Percentiles rank a stretch among this genome's conserved stretches.
Conservation (phyloP, 2,888 invertebrate species). For the Yponomeuta evonymella region DNA sequence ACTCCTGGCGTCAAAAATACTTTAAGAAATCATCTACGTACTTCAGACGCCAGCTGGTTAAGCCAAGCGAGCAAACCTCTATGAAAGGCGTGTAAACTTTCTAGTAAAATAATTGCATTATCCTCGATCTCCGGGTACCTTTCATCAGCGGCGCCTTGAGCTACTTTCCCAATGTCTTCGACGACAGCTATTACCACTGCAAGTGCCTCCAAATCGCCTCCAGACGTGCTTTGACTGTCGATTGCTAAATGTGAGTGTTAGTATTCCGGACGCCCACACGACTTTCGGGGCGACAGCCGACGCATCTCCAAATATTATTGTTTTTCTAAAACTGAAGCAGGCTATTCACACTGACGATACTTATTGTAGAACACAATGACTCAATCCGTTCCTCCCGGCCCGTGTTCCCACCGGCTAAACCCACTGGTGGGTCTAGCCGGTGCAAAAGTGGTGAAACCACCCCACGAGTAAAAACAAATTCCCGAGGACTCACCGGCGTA, state of each 20-base stretch:
- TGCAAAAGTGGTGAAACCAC: no score
- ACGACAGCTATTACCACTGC: not conserved
- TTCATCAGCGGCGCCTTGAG: slow-evolving; percentile 6
- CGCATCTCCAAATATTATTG: slow-evolving; percentile 19
- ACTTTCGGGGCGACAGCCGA: slow-evolving; percentile 16
- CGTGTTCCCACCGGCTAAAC: no score
- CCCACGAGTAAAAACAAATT: no score
- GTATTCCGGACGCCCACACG: slow-evolving; percentile 19
- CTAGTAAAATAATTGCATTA: not conserved
- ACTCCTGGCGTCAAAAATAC: no score
- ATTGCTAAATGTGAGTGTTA: slow-evolving; percentile 6
- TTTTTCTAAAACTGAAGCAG: slow-evolving; percentile 15
- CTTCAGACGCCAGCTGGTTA: no score
- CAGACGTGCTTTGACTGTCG: slow-evolving; percentile 15
- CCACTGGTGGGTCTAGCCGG: no score
- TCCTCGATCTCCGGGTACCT: not conserved
- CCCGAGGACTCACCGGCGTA: no score
- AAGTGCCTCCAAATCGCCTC: slow-evolving; percentile 13
- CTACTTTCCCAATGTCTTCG: slow-evolving; percentile 10
- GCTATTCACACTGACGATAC: not conserved
- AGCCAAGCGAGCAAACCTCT: no score
- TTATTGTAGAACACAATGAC: not conserved
- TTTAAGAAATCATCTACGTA: no score
- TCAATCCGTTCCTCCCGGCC: no score
- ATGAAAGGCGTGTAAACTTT: not conserved